Evolutionary conservation across 1,140 invertebrate genomes (phyloP), one percentile per base, ranked within the genome.

Genomic region (Megalopta genalis): DNA sequence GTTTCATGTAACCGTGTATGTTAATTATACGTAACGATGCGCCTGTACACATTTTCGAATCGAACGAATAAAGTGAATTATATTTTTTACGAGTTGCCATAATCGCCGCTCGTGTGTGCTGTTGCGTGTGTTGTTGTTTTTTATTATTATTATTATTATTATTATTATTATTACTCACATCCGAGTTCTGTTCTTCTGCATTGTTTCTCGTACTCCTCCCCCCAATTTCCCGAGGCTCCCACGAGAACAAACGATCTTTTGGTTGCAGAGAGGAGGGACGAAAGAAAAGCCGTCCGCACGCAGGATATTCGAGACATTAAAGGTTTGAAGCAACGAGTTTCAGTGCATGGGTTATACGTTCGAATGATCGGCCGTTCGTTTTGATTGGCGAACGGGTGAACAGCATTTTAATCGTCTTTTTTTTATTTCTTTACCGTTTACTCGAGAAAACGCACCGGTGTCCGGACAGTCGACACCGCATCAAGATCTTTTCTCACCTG

Each of bases 221-320:
- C 16, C 16, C 5, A 3, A 52, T 21, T 14, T 64, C 63, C 75
- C 65, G 25, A 64, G 54, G 8, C 52, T 68, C 72, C 80, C 74
- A 65, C 77, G 52, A 77, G 77, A 88, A 66, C 21, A 82, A 80
- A 78, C 8, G 27, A 68, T 74, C 75, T 76, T 89, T 46, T 87
- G 39, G 82, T 92, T 90, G 23, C 89, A 92, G 90, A 92, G 77
- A 87, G 80, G 77, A 87, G 86, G 86, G 87, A 90, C 73, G 91
- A 91, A 65, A 90, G 84, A 84, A 89, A 85, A 87, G 82, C 86
- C 77, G 87, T 89, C 82, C 88, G 83, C 82, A 74, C 80, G 77
- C 90, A 92, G 84, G 92, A 93, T 93, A 87, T 92, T 92, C 92
- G 85, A 82, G 90, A 93, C 90, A 92, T 89, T 88, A 89, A 92